phyloP scores from a whole-genome alignment of 2,888 invertebrate species.

The Villa cingulata region DNA sequence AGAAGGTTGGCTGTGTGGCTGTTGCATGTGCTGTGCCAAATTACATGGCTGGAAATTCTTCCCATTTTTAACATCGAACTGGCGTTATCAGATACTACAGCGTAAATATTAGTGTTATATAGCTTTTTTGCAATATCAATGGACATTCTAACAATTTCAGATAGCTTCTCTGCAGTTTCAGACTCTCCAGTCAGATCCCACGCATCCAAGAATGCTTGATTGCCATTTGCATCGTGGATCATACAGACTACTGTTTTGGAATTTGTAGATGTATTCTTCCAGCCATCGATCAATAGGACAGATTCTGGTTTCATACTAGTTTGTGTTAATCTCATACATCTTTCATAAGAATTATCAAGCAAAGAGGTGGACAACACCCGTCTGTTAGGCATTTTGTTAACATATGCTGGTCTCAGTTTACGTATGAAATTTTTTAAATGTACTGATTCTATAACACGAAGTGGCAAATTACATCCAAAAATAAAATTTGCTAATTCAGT shows the following conservation, averaged over 20 bases:
- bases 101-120: constrained; percentile 14
- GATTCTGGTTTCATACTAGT: too few species aligned
- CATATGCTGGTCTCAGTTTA: too few species aligned
- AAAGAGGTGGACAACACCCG: too few species aligned
- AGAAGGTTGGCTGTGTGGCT: constrained; percentile 17
- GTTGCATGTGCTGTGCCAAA: constrained; percentile 17
- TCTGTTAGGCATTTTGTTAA: too few species aligned
- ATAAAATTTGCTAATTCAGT: too few species aligned
- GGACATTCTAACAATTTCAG: constrained; percentile 11
- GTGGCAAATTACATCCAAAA: too few species aligned
- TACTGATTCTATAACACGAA: too few species aligned
- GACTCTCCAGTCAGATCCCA: constrained; percentile 13
- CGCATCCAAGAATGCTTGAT: constrained; percentile 13
- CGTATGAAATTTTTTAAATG: too few species aligned
- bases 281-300: too few species aligned
- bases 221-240: constrained; percentile 6
- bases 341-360: too few species aligned
- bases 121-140: constrained; percentile 10
- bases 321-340: too few species aligned
- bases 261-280: too few species aligned
- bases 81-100: constrained; percentile 18
- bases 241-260: constrained; percentile 9
- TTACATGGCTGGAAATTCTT: constrained; percentile 10
- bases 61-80: constrained; percentile 17
- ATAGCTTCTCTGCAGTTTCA: constrained; percentile 10